These are phyloP conservation scores for Centrocercus urophasianus DNA, from an alignment of 2,113 vertebrate genomes.

Conservation along the genomic window DNA sequence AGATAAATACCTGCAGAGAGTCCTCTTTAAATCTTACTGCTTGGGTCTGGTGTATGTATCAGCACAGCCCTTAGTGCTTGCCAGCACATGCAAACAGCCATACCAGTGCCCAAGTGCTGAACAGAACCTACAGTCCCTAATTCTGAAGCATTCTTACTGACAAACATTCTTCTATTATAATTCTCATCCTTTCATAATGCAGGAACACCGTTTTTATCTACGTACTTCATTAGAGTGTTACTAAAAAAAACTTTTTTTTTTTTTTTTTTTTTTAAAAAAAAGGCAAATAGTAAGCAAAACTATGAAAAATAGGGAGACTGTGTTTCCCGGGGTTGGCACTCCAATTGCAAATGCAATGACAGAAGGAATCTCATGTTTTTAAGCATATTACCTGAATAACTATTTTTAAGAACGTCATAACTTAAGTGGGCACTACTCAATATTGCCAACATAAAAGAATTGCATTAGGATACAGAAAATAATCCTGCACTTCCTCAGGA, in stretches of 20 bases:
- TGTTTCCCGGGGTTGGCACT: background rate
- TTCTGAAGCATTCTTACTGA: background rate
- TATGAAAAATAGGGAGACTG: background rate
- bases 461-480: background rate
- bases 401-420: conserved; percentile 6
- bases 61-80: background rate
- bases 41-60: conserved; percentile 3
- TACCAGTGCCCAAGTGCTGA: background rate
- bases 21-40: background rate
- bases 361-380: conserved; percentile 6
- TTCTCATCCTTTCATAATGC: background rate
- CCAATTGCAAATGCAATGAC: conserved; percentile 17
- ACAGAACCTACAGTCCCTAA: background rate
- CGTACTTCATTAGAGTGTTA: background rate
- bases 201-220: background rate
- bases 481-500: background rate
- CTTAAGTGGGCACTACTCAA: background rate
- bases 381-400: conserved; percentile 19
- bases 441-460: conserved; percentile 5
- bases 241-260: background rate
- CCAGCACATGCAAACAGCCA: background rate
- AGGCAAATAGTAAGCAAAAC: background rate
- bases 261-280: background rate
- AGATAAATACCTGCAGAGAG: background rate
- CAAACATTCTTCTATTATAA: background rate